Evolutionary conservation across 2,797 vertebrate genomes (phyloP).

Genomic region (Siniperca obscura): DNA sequence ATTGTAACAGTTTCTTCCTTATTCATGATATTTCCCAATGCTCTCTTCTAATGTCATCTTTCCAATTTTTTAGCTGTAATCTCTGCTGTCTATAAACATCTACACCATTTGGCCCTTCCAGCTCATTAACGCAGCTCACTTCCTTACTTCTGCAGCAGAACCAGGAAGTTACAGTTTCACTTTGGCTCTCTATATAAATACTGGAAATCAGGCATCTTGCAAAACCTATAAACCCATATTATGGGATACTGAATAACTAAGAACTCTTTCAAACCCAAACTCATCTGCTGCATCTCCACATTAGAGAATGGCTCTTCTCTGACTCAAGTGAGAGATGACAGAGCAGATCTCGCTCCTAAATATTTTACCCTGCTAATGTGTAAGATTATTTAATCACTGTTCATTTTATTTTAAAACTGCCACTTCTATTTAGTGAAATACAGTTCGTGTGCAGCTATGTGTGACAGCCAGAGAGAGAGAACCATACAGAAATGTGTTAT

Average conservation of each 20-base stretch:
- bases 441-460: conserved; percentile 1
- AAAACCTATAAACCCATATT: not conserved
- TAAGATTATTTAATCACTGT: not conserved
- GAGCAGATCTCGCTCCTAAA: not conserved
- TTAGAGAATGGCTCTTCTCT: conserved; percentile 6
- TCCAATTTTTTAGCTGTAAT: not conserved
- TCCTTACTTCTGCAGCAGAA: not conserved
- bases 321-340: not conserved
- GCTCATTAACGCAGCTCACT: not conserved
- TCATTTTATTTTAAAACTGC: conserved; percentile 9
- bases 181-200: not conserved
- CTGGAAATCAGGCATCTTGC: not conserved
- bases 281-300: conserved; percentile 18
- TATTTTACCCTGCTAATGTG: not conserved
- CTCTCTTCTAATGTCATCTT: not conserved
- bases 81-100: not conserved
- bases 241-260: not conserved
- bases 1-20: not conserved
- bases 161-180: not conserved
- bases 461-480: conserved; percentile 6
- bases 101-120: not conserved
- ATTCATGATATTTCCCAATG: not conserved
- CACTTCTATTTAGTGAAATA: not conserved
- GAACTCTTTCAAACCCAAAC: not conserved
- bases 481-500: not conserved